Evolutionary conservation across 2,888 invertebrate species (phyloP), one percentile per base, ranked within the genome.

Genomic region (Tridacna crocea): DNA sequence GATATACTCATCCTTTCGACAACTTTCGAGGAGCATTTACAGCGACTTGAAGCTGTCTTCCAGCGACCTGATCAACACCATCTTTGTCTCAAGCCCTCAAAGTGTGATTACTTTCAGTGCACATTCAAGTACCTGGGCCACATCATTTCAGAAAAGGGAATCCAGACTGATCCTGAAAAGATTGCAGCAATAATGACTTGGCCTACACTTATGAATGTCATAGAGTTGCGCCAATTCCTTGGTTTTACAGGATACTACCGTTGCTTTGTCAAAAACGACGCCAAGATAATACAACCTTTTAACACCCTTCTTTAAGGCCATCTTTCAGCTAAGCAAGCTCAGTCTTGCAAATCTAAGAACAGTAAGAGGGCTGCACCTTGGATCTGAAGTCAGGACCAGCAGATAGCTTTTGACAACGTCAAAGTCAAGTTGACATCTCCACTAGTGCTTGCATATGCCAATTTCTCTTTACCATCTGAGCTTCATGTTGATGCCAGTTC

Each of bases 1-100:
- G 75, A 75, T 48, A 70, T 79, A 0, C 68, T 75, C 47, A 22
- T 61, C 4, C 10, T 24, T 24, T n/a, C n/a, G n/a, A n/a, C n/a
- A n/a, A n/a, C n/a, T n/a, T n/a, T n/a, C n/a, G n/a, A n/a, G n/a
- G n/a, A 73, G 58, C 48, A n/a, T 61, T 24, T 51, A 10, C 15
- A 24, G 22, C n/a, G 26, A 1, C 11, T 55, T 1, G 4, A 19
- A 19, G 2, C 10, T 2, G 55, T 55, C 10, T 55, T 55, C 11
- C 3, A 15, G 3, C 11, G 55, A 22, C 27, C 55, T 2, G 4
- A 11, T 3, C 26, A 72, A 24, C 17, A 19, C 13, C 4, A n/a
- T 8, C 26, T 72, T 0, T 12, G 47, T 12, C 55, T 72, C 0
- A 72, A 72, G 26, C 55, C 55, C 0, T 13, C 10, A 15, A 72